Evolutionary conservation across 2,888 invertebrate species (phyloP), one percentile per base, ranked within the genome.

Genomic region (Ethmia dodecea): DNA sequence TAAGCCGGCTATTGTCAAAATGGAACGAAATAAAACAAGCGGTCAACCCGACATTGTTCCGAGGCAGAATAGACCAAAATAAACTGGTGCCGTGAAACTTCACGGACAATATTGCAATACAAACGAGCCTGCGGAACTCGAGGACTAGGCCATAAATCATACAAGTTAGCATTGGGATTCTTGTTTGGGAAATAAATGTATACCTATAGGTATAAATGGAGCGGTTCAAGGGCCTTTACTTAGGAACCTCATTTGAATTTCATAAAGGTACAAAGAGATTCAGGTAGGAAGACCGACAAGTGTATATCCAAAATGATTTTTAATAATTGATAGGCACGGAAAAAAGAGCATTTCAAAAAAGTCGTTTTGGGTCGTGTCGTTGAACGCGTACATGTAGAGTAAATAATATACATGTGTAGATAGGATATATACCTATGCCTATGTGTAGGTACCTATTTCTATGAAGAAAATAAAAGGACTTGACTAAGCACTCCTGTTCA

Each of bases 121-220:
- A 64, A 71, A 68, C 62, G 57, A 61, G 50, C 43, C 50, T 31
- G 47, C 45, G 42, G 47, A 63, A 59, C 60, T 61, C 54, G 50
- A 55, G 54, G 49, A 50, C 54, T 47, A 33, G 39, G 38, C 47
- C 49, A 70, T 77, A 76, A 78, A 77, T 80, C 74, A 77, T 52
- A 60, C 51, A 70, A 69, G 66, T 73, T 69, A 60, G 63, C 62
- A 58, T 60, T 62, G 62, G 57, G 56, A 71, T 65, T 65, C 66
- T 64, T 70, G 67, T 71, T 72, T 60, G 50, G 58, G 55, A 68
- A 63, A 70, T 70, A 72, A 63, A 70, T 70, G 71, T 22, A 22
- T n/a, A 22, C 22, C 8, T 22, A 22, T n/a, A 73, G 67, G 63
- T 63, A 22, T n/a, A 73, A 67, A 64, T 63, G 53, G 49, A 46